Evolutionary conservation across 1,140 invertebrate genomes (phyloP), one percentile per base, ranked within the genome.

Genomic region (Drosophila kikkawai): DNA sequence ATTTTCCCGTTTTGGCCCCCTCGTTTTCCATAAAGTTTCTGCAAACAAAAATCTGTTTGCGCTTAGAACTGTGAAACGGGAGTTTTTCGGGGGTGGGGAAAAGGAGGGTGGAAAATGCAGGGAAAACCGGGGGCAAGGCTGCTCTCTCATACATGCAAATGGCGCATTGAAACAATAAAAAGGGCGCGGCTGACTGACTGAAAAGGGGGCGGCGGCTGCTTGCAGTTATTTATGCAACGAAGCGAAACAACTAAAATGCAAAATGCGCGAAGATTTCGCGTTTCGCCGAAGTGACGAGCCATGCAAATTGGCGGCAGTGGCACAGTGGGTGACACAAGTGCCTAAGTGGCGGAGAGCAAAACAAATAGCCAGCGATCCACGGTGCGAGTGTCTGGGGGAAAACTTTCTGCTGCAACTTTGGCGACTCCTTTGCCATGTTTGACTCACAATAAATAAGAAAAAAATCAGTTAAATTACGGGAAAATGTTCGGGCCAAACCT

Each of bases 181-280:
- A 75, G 77, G 61, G 60, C 70, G 79, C 74, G 63, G 60, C 77
- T 69, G 74, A 70, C 47, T 70, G 47, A 45, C 67, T 67, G 61
- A 45, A 63, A 63, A 12, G 34, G 57, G 44, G 48, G 26, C 26
- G 45, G 36, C 45, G 36, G 41, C 42, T 70, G 71, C 63, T 67
- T 60, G 53, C 75, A 70, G 76, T 87, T 87, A 87, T 87, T 87
- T 87, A 87, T 87, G 83, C 83, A 87, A 68, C 83, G 71, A 77
- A 74, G 75, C 79, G 77, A 80, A 87, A 79, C 80, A 82, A 70
- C 71, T 67, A 66, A 87, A 87, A 87, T 83, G 83, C 76, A 79
- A 82, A 80, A 83, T 80, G 76, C 80, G 76, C 69, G 51, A 80
- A 76, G 83, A 86, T 87, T 87, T 82, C 60, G 50, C 41, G 32